phyloP scores from a whole-genome alignment of 2,888 invertebrate genomes.

The Prenolepis imparis region DNA sequence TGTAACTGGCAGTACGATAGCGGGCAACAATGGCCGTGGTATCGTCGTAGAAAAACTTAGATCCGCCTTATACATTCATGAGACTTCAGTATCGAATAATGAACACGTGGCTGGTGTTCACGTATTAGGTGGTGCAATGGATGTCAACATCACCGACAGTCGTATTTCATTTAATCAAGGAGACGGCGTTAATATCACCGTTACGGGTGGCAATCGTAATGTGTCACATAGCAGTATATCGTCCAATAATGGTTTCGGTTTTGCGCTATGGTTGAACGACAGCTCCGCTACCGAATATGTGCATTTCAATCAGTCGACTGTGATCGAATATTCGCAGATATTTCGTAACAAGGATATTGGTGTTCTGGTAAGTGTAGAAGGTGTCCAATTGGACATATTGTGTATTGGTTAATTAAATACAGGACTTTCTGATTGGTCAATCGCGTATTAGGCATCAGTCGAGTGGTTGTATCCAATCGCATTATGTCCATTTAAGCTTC shows the following conservation, averaged over 20 bases:
- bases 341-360: slow-evolving; percentile 95
- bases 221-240: slow-evolving; percentile 95
- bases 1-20: slow-evolving; percentile 93
- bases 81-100: slow-evolving; percentile 94
- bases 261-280: slow-evolving; percentile 96
- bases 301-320: slow-evolving; percentile 94
- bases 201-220: slow-evolving; percentile 97
- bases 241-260: slow-evolving; percentile 95
- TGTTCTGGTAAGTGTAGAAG: slow-evolving; percentile 87
- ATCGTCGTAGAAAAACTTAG: slow-evolving; percentile 96
- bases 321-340: slow-evolving; percentile 95
- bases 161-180: slow-evolving; percentile 96
- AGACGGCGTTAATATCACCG: slow-evolving; percentile 98
- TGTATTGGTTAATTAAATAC: too few relatives aligned
- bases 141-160: slow-evolving; percentile 97
- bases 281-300: slow-evolving; percentile 92
- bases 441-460: too few relatives aligned
- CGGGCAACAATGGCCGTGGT: slow-evolving; percentile 97
- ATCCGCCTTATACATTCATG: slow-evolving; percentile 94
- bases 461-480: too few relatives aligned
- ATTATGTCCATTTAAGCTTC: too few relatives aligned
- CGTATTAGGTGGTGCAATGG: slow-evolving; percentile 96
- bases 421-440: too few relatives aligned
- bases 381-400: neutral
- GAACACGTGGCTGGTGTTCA: slow-evolving; percentile 96